Evolutionary conservation across 1,140 invertebrate genomes (phyloP).

Genomic region (Halesus radiatus): DNA sequence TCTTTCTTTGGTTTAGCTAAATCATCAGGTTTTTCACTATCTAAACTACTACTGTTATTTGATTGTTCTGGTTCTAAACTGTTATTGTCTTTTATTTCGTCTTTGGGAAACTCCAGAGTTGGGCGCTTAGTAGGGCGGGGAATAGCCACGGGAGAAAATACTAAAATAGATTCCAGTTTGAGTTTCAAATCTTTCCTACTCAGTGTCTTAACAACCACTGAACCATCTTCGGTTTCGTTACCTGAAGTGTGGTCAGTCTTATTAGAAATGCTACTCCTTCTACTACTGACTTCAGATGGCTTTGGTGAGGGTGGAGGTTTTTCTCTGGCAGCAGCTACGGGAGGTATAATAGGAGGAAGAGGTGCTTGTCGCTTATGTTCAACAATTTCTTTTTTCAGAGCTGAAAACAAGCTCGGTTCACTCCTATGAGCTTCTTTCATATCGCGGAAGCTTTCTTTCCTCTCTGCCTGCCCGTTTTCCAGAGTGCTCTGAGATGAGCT

Average conservation of each 20-base stretch:
- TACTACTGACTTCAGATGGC: background rate
- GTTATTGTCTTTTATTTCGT: background rate
- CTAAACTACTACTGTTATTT: background rate
- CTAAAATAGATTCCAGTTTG: constrained; percentile 38
- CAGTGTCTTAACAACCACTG: background rate
- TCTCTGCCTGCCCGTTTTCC: background rate
- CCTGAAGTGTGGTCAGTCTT: constrained; percentile 9
- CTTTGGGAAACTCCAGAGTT: background rate
- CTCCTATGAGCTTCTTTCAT: constrained; percentile 19
- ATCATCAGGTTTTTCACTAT: constrained; percentile 18
- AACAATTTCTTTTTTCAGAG: constrained; percentile 16
- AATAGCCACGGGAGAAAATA: background rate
- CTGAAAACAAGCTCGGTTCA: constrained; percentile 29
- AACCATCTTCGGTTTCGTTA: constrained; percentile 5
- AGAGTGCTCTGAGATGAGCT: constrained; percentile 17
- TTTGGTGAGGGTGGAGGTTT: constrained; percentile 5
- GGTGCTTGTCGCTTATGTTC: background rate
- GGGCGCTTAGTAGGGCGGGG: constrained; percentile 2
- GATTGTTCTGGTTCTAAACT: no score
- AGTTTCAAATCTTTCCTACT: constrained; percentile 33
- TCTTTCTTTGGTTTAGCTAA: constrained; percentile 41
- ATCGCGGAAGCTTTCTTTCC: background rate
- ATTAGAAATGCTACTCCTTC: background rate
- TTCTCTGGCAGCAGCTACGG: background rate
- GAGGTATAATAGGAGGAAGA: background rate